Evolutionary conservation across 2,113 vertebrate genomes (phyloP).

Genomic region (Nycticebus coucang): DNA sequence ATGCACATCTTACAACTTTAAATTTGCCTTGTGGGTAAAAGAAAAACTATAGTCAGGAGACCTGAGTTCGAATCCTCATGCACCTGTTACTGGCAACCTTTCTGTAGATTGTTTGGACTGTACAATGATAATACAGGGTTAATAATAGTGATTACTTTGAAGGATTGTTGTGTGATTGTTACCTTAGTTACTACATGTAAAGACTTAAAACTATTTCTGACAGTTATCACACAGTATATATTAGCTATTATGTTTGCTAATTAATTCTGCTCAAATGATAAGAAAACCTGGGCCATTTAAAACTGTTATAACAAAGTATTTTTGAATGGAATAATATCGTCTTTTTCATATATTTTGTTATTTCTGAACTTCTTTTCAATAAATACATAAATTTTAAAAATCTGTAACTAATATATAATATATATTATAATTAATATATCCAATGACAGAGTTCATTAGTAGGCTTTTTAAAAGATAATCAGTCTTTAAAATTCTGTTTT

Average conservation of each 20-base stretch:
- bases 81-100: background rate
- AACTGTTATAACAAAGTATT: background rate
- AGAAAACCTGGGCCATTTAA: background rate
- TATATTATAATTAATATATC: background rate
- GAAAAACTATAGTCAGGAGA: background rate
- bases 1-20: background rate
- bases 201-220: background rate
- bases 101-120: background rate
- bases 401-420: background rate
- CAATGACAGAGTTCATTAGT: background rate
- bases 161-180: background rate
- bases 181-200: background rate
- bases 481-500: background rate
- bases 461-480: background rate
- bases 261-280: conserved; percentile 8
- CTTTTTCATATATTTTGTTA: background rate
- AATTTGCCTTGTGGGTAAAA: background rate
- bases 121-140: background rate
- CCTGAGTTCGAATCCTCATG: background rate
- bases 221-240: background rate
- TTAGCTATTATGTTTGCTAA: background rate
- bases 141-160: background rate
- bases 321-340: background rate
- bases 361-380: conserved; percentile 7
- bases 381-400: conserved; percentile 9